phyloP scores from a whole-genome alignment of 2,888 invertebrate genomes.

The Cynaeus angustus region DNA sequence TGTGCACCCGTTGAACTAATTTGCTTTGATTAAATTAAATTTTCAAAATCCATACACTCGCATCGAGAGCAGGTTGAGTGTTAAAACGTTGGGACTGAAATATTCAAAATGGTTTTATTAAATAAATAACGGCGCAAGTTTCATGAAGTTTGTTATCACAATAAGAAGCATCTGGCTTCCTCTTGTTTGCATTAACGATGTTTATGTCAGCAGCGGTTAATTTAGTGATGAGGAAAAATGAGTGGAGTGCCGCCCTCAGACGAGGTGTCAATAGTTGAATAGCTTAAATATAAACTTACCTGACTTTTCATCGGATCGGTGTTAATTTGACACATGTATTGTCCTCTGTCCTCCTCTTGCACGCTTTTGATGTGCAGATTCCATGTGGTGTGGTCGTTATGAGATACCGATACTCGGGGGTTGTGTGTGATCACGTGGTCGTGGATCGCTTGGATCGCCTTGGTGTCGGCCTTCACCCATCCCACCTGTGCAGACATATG shows the following conservation, averaged over 20 bases:
- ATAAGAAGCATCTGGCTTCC: constrained; percentile 47
- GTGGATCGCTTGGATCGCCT: constrained; percentile 94
- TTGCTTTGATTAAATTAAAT: constrained; percentile 31
- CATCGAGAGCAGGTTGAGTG: constrained; percentile 23
- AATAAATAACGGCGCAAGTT: constrained; percentile 43
- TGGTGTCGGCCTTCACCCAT: constrained; percentile 94
- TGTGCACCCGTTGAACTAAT: constrained; percentile 13
- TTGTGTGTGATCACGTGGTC: constrained; percentile 95
- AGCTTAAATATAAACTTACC: constrained; percentile 73
- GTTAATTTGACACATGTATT: constrained; percentile 96
- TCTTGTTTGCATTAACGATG: constrained; percentile 42
- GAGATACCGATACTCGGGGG: constrained; percentile 88
- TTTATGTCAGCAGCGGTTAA: constrained; percentile 39
- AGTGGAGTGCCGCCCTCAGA: not conserved
- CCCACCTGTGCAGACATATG: constrained; percentile 80
- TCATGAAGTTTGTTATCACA: constrained; percentile 47
- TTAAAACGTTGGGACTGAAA: constrained; percentile 26
- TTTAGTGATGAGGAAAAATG: constrained; percentile 31
- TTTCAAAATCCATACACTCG: constrained; percentile 15
- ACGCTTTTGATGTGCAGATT: constrained; percentile 91
- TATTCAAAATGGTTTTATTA: constrained; percentile 45
- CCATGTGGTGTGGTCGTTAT: constrained; percentile 91
- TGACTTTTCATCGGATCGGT: constrained; percentile 96
- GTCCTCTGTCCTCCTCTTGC: constrained; percentile 90
- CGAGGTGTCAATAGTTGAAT: constrained; percentile 28